Base-by-base conservation (phyloP, 2,797 vertebrate species). In the Sebastes oblongus region DNA sequence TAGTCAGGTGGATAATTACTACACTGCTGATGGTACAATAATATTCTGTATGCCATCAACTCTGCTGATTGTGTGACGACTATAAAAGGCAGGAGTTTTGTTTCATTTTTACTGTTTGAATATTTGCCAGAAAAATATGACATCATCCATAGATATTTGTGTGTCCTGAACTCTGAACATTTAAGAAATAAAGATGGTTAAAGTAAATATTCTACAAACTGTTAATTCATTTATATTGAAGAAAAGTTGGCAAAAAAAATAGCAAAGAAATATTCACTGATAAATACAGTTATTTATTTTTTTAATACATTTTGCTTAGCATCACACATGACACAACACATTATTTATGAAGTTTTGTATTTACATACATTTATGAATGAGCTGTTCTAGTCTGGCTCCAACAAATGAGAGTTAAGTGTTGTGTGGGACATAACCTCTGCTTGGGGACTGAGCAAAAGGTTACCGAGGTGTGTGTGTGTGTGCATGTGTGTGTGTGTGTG, bases 1-100 rank as follows among this genome's bases (percentile, higher is more conserved):
- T 86, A 71, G 84, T 86, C 88, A 86, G 87, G 79, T 90, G 86
- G 86, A 87, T 88, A 85, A 89, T 87, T 79, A 88, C 67, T 18
- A 34, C 72, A n/a, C 20, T 68, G 79, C 70, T 24, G 88, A 82
- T 78, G 72, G 80, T 54, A 62, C 60, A 61, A 76, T 83, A 59
- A 76, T 74, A 77, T 77, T 75, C 75, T 72, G 73, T 27, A 60
- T 36, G 29, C 62, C 77, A 75, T 88, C 58, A 89, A 10, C 73
- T 78, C 58, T 80, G 74, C 34, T 82, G 54, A 86, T 89, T 87
- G 87, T 82, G 66, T 83, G 82, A 86, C 62, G 59, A 58, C 42
- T 32, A 12, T 50, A 71, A 67, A 72, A 83, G 58, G 42, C 22
- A 50, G 52, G 24, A 27, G 46, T 78, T 78, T 72, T 55, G 29